Evolutionary conservation across 2,797 vertebrate genomes (phyloP), one percentile per base, ranked within the genome.

Genomic region (Notolabrus celidotus): DNA sequence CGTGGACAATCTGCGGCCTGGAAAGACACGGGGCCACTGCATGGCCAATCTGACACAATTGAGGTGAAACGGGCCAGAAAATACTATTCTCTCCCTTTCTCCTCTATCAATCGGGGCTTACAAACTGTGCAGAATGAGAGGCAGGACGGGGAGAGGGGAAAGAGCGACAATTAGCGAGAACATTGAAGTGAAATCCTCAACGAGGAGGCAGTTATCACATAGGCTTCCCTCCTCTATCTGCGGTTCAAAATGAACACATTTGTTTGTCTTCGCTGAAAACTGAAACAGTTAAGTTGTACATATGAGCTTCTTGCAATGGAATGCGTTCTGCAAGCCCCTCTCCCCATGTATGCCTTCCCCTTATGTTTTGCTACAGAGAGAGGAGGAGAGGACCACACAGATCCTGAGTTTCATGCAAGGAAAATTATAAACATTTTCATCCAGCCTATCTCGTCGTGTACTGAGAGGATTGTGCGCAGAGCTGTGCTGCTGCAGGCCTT

Each of bases 1-100:
- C 91, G 88, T 92, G 90, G 93, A 94, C 92, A 93, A 93, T 88
- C 89, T 80, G 72, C 87, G 80, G 76, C 62, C 83, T 71, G 81
- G 68, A 88, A 53, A 91, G 85, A 93, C 91, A 89, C 82, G 70
- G 84, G 86, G 84, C 85, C 88, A 43, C 89, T 85, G 91, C 92
- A 90, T 83, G 91, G 92, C 90, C 90, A 92, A 71, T 76, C 88
- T 71, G 75, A 90, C 93, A 95, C 94, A 95, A 95, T 94, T 81
- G 86, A 83, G 88, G 92, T 93, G 93, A 95, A 95, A 94, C 93
- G 86, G 94, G 85, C 91, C 94, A 95, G 94, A 95, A 95, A 96
- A 95, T 90, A 92, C 92, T 88, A 94, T 94, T 95, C 93, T 93
- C 83, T 79, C 64, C 89, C 79, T 86, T 94, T 92, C 88, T 92